phyloP scores from a whole-genome alignment of 2,797 vertebrate species.

The Platalea minor region DNA sequence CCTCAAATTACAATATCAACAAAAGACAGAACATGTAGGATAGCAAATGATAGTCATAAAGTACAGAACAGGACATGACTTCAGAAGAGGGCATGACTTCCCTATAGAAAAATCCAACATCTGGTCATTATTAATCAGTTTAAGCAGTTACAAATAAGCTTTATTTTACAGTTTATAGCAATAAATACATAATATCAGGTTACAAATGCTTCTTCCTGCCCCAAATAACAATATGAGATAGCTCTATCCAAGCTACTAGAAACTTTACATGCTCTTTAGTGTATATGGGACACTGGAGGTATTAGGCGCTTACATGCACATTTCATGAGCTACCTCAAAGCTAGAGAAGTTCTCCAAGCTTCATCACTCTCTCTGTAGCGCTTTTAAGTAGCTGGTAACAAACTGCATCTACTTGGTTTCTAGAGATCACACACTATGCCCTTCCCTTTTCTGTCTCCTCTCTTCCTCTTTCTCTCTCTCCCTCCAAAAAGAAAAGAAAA shows the following conservation, averaged over 20 bases:
- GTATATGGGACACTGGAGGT: neutral
- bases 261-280: neutral
- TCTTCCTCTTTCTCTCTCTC: neutral
- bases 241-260: neutral
- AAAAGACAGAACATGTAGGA: neutral
- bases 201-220: neutral
- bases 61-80: neutral
- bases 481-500: neutral
- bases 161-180: neutral
- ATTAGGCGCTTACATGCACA: neutral
- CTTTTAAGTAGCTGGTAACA: neutral
- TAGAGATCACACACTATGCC: neutral
- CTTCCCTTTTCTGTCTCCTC: neutral
- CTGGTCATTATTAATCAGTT: neutral
- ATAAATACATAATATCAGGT: neutral
- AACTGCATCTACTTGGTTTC: neutral
- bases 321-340: neutral
- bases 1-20: neutral
- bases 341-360: neutral
- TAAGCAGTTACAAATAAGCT: neutral
- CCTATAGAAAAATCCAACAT: neutral
- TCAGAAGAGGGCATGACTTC: neutral
- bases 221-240: neutral
- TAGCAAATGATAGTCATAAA: neutral
- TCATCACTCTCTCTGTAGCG: neutral